phyloP scores from a whole-genome alignment of 2,797 vertebrate genomes.

The Microcaecilia unicolor region DNA sequence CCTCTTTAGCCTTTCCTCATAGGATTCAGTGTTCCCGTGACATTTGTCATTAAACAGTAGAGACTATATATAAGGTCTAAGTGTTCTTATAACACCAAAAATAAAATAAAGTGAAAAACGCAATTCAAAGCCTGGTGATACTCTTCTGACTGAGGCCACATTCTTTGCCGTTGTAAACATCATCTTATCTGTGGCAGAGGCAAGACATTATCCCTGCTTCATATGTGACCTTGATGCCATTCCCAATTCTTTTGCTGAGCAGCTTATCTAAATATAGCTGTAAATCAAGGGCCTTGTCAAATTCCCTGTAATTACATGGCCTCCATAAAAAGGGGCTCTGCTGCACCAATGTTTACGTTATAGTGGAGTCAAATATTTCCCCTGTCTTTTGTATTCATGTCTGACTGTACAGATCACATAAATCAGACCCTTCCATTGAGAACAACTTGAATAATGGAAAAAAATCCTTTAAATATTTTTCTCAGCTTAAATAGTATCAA shows the following conservation, averaged over 20 bases:
- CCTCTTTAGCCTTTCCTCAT: no score
- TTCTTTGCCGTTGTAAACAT: no score
- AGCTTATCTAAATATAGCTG: conserved; percentile 88
- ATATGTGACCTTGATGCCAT: conserved; percentile 79
- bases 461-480: conserved; percentile 29
- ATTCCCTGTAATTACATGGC: conserved; percentile 65
- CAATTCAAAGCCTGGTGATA: no score
- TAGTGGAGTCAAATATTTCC: conserved; percentile 60
- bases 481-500: conserved; percentile 14
- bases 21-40: not conserved
- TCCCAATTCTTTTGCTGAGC: conserved; percentile 63
- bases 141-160: no score
- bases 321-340: conserved; percentile 81
- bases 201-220: conserved; percentile 58
- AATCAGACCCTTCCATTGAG: conserved; percentile 31
- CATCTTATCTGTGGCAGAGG: not conserved
- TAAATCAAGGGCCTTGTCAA: conserved; percentile 80
- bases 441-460: conserved; percentile 25
- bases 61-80: no score
- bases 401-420: conserved; percentile 47
- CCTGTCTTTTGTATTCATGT: conserved; percentile 57
- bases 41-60: not conserved
- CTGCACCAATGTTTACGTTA: conserved; percentile 73
- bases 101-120: no score
- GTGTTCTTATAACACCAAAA: no score